Evolutionary conservation across 2,888 invertebrate species (phyloP), one percentile per base, ranked within the genome.

Genomic region (Pharmacophagus antenor): DNA sequence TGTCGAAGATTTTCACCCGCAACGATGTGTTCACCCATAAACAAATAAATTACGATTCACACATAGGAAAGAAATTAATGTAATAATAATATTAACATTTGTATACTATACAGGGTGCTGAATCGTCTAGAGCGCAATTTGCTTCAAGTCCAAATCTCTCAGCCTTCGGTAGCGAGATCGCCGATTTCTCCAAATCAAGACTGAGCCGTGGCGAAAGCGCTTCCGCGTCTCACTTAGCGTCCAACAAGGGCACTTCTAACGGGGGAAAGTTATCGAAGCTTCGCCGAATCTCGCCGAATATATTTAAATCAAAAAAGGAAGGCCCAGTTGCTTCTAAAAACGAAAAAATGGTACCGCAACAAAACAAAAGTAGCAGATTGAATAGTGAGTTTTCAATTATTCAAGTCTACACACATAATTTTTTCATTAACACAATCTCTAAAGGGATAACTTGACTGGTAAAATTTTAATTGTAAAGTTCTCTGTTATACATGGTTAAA

Each of bases 121-220:
- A 88, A 62, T 63, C 70, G 18, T 67, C 79, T 0, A 88, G 81
- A 70, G 62, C 73, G 4, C 88, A 89, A 66, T 89, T 84, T 57
- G 80, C 84, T 2, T 90, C 89, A 0, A 88, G 86, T 56, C 89
- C 89, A 0, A 89, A 89, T 58, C 70, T 90, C 15, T 82, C 84
- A 0, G 77, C 76, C 0, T 56, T 79, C 22, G 70, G 73, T 0
- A 58, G 63, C 10, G 64, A 68, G 0, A 74, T 72, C 1, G 82
- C 85, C 6, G 81, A 82, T 21, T 66, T 72, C 2, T 62, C 70
- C 0, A 85, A 80, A 62, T 73, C 66, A 41, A 73, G 66, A 18
- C 63, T 85, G 6, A 82, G 76, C 58, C 74, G 84, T 1, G 68
- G 69, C 15, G 88, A 85, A 7, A 85, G 86, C 49, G 78, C 77